Conservation (phyloP, 2,797 vertebrate genomes). For the Todus mexicanus region DNA sequence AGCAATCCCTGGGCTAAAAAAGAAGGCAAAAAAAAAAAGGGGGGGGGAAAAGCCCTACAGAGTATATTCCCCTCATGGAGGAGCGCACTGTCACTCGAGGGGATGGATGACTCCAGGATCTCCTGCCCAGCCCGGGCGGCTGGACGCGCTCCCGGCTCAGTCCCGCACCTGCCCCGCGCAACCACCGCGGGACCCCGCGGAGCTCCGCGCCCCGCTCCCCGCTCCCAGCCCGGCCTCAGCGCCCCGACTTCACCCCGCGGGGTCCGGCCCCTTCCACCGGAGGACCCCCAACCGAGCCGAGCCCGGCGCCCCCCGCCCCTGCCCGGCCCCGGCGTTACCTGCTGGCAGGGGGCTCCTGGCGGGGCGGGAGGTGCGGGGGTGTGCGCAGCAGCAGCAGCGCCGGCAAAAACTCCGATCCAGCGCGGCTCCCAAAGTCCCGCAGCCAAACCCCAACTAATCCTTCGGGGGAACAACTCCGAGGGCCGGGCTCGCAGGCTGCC, state of each 20-base stretch:
- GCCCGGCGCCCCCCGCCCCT: neutral
- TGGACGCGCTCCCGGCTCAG: neutral
- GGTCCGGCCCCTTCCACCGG: neutral
- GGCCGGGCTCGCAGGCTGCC: neutral
- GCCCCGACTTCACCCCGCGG: too few species aligned
- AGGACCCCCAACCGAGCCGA: neutral
- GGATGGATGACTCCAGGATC: neutral
- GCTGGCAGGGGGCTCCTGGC: constrained; percentile 60
- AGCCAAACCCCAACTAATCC: constrained; percentile 55
- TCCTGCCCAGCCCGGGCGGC: constrained; percentile 30
- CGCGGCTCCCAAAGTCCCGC: constrained; percentile 41
- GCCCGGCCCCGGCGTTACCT: constrained; percentile 51
- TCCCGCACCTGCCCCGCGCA: constrained; percentile 12
- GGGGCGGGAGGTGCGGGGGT: neutral
- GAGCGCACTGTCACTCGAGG: neutral
- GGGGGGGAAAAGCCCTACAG: neutral
- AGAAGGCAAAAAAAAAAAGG: too few species aligned
- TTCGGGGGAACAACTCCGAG: neutral
- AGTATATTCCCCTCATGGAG: neutral
- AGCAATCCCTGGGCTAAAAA: neutral
- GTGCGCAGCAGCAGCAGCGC: neutral
- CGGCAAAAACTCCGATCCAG: neutral
- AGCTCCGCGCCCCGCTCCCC: neutral
- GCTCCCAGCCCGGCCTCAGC: neutral
- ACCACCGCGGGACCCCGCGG: neutral